These are phyloP conservation scores for Nicator chloris DNA, from an alignment of 2,113 vertebrate species.

Conservation along the genomic window DNA sequence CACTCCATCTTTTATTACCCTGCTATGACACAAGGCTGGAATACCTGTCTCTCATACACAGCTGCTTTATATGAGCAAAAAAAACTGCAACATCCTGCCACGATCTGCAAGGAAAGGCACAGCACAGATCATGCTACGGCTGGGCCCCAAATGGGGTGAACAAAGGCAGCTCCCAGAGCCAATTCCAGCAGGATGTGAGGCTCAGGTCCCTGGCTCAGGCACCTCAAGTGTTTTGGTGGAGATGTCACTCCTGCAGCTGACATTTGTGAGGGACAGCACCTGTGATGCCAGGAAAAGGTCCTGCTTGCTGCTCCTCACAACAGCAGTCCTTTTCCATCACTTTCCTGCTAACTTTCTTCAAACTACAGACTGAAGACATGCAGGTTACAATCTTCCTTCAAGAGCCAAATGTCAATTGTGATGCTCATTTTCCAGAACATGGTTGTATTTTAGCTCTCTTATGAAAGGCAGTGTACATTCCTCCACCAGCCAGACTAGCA, in stretches of 20 bases:
- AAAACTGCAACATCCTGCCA: background rate
- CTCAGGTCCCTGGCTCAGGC: background rate
- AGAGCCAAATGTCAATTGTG: background rate
- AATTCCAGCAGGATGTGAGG: background rate
- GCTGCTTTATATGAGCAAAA: conserved; percentile 10
- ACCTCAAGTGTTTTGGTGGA: background rate
- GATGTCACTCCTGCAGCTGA: background rate
- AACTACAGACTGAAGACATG: background rate
- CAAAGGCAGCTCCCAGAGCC: background rate
- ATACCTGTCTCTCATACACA: background rate
- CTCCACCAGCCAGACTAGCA: background rate
- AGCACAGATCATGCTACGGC: background rate
- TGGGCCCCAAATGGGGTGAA: background rate
- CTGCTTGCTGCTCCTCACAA: background rate
- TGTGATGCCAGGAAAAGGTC: background rate
- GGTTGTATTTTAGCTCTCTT: background rate
- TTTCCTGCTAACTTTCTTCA: background rate
- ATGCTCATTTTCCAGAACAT: background rate
- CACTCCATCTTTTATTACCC: conserved; percentile 45
- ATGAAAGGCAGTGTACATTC: background rate
- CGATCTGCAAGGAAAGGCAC: background rate
- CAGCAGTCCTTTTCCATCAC: background rate
- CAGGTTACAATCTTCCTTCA: background rate
- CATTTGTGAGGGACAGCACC: background rate
- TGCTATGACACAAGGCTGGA: background rate